phyloP scores from a whole-genome alignment of 92 coral and sea anemone genomes.

The Scolanthus callimorphus region DNA sequence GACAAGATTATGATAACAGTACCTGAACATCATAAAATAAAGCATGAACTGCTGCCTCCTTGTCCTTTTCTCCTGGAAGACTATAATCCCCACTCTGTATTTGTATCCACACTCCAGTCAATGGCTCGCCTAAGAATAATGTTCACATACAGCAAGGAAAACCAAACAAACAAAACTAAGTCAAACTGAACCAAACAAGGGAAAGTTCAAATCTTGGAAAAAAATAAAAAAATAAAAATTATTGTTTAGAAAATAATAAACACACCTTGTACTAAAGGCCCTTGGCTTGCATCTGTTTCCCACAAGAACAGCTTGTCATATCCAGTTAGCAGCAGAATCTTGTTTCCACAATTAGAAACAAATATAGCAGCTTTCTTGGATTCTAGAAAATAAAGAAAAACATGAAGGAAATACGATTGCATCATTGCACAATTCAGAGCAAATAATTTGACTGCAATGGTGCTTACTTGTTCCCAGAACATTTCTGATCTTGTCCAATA shows the following conservation, averaged over 20 bases:
- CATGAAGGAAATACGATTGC: no score
- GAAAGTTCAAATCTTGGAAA: no score
- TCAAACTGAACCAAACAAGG: no score
- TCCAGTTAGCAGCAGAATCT: conserved; percentile 70
- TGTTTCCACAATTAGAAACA: conserved; percentile 81
- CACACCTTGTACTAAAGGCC: conserved; percentile 12
- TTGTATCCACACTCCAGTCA: conserved; percentile 83
- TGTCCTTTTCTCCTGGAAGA: conserved; percentile 71
- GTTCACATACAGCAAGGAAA: no score
- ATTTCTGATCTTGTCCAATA: conserved; percentile 77
- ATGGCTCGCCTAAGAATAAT: conserved; percentile 17
- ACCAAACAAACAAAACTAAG: no score
- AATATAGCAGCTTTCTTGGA: conserved; percentile 47
- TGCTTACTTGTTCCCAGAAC: conserved; percentile 70
- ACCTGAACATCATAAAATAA: conserved; percentile 80
- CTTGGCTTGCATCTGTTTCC: conserved; percentile 58
- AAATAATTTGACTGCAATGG: background rate
- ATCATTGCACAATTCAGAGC: no score
- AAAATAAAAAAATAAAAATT: no score
- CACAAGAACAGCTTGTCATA: conserved; percentile 82
- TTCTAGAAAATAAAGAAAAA: conserved; percentile 28
- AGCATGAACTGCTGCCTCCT: conserved; percentile 86
- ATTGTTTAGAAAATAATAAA: no score
- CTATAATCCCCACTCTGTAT: conserved; percentile 86
- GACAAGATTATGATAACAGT: conserved; percentile 12